Evolutionary conservation across 1,140 invertebrate species (phyloP), one percentile per base, ranked within the genome.

Genomic region (Vanessa atalanta): DNA sequence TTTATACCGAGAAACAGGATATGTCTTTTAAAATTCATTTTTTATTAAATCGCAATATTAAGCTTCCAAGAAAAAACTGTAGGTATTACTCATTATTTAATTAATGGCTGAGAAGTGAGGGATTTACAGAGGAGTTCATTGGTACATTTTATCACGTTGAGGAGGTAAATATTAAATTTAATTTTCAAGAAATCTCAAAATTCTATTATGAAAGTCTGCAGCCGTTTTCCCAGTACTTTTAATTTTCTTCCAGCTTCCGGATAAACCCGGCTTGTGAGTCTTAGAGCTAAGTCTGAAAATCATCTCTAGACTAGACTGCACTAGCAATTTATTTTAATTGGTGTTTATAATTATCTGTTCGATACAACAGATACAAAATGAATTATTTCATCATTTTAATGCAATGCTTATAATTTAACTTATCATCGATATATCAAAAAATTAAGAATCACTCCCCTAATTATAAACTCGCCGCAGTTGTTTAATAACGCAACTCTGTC

Each of bases 201-300:
- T 71, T 61, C 26, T 71, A 48, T 71, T 71, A 64, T 50, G 47
- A 50, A 72, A 47, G 47, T 51, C 43, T 69, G 55, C 65, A 71
- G 68, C 65, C 73, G 71, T 57, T 78, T 69, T 72, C 51, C 50
- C 47, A 31, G 66, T 73, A 67, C 73, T 79, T 81, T 78, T 79
- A 81, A 81, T 81, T 81, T 74, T 81, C 74, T 77, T 64, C 47
- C 63, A 70, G 68, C 65, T 60, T 72, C 69, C 70, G 72, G 77
- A 75, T 79, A 78, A 78, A 61, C 73, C 64, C 64, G 73, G 65
- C 64, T 77, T 69, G 63, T 76, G 77, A 67, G 75, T 79, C 79
- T 79, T 77, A 77, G 67, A 53, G 65, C 70, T 70, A 81, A 77
- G 73, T 72, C 73, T 72, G 73, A 75, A 81, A 81, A 81, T 81